Evolutionary conservation across 2,888 invertebrate species (phyloP).

Genomic region (Meandrusa payeni): DNA sequence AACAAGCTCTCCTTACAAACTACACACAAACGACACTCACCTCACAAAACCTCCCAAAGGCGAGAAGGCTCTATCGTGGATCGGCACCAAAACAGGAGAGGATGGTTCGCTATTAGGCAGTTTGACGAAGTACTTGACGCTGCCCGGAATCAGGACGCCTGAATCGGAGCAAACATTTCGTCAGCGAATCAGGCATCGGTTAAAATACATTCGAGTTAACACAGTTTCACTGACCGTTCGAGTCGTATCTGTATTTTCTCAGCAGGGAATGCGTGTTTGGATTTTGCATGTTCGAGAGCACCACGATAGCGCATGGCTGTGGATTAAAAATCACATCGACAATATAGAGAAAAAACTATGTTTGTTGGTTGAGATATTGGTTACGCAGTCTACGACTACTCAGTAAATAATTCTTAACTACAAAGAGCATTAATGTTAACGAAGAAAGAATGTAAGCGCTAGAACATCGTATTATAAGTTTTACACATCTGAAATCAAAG

Average conservation of each 20-base stretch:
- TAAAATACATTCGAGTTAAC: conserved; percentile 1
- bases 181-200: conserved; percentile 2
- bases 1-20: no score
- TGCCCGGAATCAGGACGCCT: conserved; percentile 67
- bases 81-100: conserved; percentile 52
- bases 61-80: conserved; percentile 64
- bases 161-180: conserved; percentile 21
- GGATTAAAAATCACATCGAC: no score
- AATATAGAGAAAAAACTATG: no score
- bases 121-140: conserved; percentile 68
- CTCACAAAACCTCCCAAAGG: conserved; percentile 69
- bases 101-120: conserved; percentile 49
- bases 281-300: conserved; percentile 60
- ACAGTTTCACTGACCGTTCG: conserved; percentile 44
- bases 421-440: no score
- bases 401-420: no score
- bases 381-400: no score
- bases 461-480: no score
- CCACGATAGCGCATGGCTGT: conserved; percentile 64
- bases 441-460: no score
- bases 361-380: no score
- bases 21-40: conserved; percentile 43
- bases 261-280: conserved; percentile 60
- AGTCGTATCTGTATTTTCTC: conserved; percentile 67
- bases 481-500: no score